These are phyloP conservation scores for Chitala chitala DNA, from an alignment of 2,113 vertebrate species.

Conservation along the genomic window DNA sequence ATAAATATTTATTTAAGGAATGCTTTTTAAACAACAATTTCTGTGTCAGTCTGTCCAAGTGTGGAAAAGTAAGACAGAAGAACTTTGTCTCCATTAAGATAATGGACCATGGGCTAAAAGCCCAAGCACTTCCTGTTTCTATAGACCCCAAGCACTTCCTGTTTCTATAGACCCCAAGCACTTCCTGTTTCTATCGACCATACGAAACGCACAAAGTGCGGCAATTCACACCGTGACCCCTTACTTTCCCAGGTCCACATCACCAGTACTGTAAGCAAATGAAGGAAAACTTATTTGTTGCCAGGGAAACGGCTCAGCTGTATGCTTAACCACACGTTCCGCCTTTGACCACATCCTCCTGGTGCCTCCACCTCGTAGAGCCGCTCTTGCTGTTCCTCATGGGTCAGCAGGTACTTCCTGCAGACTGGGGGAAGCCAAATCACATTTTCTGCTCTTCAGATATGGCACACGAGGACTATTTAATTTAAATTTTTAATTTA, in stretches of 20 bases:
- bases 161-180: background rate
- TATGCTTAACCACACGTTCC: constrained; percentile 82
- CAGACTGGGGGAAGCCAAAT: constrained; percentile 63
- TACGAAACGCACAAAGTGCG: too few relatives aligned
- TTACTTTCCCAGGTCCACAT: background rate
- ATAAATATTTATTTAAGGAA: too few relatives aligned
- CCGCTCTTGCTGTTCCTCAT: constrained; percentile 59
- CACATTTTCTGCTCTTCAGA: background rate
- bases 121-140: background rate
- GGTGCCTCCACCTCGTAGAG: constrained; percentile 85
- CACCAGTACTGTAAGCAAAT: background rate
- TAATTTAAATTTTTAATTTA: too few relatives aligned
- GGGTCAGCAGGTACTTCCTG: constrained; percentile 66
- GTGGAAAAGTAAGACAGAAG: too few relatives aligned
- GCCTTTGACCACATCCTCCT: constrained; percentile 74
- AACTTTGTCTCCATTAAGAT: too few relatives aligned
- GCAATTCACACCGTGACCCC: too few relatives aligned
- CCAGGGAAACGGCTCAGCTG: constrained; percentile 52
- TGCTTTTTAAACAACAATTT: too few relatives aligned
- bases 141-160: background rate
- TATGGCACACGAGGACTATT: too few relatives aligned
- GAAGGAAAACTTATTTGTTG: constrained; percentile 36
- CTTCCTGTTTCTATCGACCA: too few relatives aligned
- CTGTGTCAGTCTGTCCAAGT: too few relatives aligned
- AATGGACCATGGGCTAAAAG: too few relatives aligned